Base-by-base conservation (phyloP, 2,113 vertebrate genomes). In the Colistium nudipinnis region DNA sequence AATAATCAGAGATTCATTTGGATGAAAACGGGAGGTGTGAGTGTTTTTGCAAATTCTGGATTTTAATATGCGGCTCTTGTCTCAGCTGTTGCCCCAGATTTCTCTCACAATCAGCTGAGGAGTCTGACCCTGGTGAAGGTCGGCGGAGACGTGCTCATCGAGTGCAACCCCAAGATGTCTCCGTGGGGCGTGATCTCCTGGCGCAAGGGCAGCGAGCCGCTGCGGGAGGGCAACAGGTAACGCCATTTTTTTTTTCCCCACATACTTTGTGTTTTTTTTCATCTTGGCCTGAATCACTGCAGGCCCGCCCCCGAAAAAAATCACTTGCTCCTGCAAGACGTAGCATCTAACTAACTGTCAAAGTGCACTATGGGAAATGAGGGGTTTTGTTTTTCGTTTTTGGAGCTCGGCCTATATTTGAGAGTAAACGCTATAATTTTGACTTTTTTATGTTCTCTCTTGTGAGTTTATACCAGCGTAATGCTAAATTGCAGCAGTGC, bases 121-220 rank as follows among this genome's bases (percentile, higher is more conserved):
- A 95, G 92, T 72, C 89, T 96, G 65, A 97, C 95, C 6, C 90
- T 98, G 25, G 96, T 96, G 66, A 96, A 93, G 90, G 95, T 95
- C 53, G 96, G 96, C 1, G 96, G 97, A 36, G 96, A 98, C 31
- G 94, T 94, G 49, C 90, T 95, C 77, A 94, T 99, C 20, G 96
- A 99, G 80, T 99, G 98, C 86, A 96, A 94, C 60, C 98, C 98
- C 1, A 97, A 95, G 90, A 98, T 98, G 85, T 99, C 97, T 72
- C 98, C 98, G 2, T 94, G 93, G 90, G 97, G 97, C 25, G 90
- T 89, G 79, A 95, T 97, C 74, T 93, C 92, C 20, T 99, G 98
- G 98, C 94, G 94, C 86, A 98, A 96, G 89, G 95, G 95, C 86
- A 94, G 83, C 59, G 96, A 97, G 67, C 69, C 93, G 49, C 84